Conservation (phyloP, 2,113 vertebrate genomes). For the Mungos mungo region DNA sequence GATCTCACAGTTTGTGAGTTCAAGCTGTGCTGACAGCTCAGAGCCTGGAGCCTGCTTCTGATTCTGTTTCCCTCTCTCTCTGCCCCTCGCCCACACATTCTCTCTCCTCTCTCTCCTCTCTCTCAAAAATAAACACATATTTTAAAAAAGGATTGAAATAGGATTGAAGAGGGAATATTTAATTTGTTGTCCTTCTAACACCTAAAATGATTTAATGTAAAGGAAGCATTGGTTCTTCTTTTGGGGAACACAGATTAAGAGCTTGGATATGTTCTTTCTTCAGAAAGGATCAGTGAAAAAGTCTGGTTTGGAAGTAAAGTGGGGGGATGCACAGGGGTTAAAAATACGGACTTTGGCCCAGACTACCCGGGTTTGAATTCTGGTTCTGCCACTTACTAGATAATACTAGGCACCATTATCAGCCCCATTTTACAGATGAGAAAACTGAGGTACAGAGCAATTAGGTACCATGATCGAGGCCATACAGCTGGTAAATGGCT, state of each 20-base stretch:
- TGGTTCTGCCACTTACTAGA: neutral
- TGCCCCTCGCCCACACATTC: too few species aligned
- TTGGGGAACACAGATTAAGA: neutral
- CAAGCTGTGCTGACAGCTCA: too few species aligned
- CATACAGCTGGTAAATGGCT: neutral
- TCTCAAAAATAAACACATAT: too few species aligned
- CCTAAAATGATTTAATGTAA: constrained; percentile 30
- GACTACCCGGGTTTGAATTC: constrained; percentile 5
- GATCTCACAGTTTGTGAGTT: too few species aligned
- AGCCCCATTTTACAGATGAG: neutral
- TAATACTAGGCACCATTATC: neutral
- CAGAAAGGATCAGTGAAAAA: constrained; percentile 28
- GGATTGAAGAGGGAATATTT: constrained; percentile 14
- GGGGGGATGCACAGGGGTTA: neutral
- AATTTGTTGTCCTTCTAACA: neutral
- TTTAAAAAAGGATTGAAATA: neutral
- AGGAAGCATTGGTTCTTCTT: neutral
- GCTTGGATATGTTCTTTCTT: constrained; percentile 1
- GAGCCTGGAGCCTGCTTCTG: too few species aligned
- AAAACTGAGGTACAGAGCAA: neutral
- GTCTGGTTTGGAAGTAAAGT: neutral
- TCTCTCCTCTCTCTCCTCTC: too few species aligned
- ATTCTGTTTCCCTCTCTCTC: too few species aligned
- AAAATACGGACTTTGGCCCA: neutral
- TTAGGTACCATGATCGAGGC: neutral